Conservation (phyloP, 2,113 vertebrate genomes). For the Zootoca vivipara region DNA sequence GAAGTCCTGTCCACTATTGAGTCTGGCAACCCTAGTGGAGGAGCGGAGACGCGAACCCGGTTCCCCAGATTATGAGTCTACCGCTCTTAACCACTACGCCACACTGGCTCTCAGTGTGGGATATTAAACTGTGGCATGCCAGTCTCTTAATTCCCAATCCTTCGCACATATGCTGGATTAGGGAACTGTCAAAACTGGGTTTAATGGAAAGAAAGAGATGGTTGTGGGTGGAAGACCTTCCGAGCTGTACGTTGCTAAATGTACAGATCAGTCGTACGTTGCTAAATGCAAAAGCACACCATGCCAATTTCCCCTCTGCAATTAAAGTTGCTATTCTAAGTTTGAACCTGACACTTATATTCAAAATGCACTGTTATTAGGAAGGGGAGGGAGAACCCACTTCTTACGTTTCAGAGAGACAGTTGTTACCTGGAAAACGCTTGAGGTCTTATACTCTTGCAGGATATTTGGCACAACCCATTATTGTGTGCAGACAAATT, state of each 20-base stretch:
- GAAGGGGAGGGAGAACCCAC: background rate
- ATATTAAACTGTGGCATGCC: background rate
- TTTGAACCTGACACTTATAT: conserved; percentile 29
- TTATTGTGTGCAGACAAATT: conserved; percentile 75
- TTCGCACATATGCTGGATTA: background rate
- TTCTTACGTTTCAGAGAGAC: conserved; percentile 50
- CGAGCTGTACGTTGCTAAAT: no score
- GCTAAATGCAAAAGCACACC: background rate
- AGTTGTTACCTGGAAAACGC: conserved; percentile 52
- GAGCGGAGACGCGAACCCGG: no score
- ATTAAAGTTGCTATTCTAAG: conserved; percentile 59
- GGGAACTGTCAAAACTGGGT: background rate
- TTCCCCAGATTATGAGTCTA: no score
- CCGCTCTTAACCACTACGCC: no score
- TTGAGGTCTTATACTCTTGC: conserved; percentile 63
- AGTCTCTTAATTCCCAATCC: background rate
- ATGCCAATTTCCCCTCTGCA: conserved; percentile 41
- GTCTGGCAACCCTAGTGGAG: no score
- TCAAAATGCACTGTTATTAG: conserved; percentile 42
- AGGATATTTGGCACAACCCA: conserved; percentile 72
- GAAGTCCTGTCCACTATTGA: no score
- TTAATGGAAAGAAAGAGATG: background rate
- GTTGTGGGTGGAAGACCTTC: background rate
- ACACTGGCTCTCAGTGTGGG: no score
- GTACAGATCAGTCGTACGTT: no score